Evolutionary conservation across 2,797 vertebrate species (phyloP).

Genomic region (Glyptemys insculpta): DNA sequence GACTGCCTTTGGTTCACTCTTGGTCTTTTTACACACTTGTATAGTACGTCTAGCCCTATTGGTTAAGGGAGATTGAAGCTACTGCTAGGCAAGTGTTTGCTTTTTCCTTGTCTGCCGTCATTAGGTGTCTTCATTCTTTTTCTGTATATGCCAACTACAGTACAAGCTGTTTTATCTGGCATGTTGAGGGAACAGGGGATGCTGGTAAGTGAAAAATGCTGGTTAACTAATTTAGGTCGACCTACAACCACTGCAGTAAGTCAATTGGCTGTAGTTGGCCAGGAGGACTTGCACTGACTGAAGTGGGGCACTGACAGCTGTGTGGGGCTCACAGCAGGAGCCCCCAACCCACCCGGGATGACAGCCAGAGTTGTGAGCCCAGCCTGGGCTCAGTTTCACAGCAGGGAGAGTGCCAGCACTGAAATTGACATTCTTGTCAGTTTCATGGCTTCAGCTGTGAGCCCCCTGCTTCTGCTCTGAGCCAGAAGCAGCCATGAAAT

Average conservation of each 20-base stretch:
- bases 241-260: neutral
- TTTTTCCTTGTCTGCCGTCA: fast-evolving
- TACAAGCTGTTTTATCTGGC: neutral
- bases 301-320: neutral
- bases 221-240: neutral
- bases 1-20: neutral
- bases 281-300: neutral
- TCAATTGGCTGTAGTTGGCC: no score
- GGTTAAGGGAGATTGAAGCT: neutral
- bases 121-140: neutral
- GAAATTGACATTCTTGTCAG: neutral
- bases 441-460: neutral
- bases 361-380: neutral
- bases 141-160: neutral
- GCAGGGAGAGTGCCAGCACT: neutral
- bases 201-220: no score
- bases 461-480: neutral
- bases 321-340: neutral
- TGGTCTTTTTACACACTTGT: neutral
- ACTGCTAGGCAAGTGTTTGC: neutral
- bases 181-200: no score
- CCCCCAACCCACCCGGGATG: neutral
- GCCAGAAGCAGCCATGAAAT: no score
- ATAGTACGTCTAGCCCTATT: neutral
- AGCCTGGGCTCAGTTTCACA: neutral